Conservation (phyloP, 2,113 vertebrate species). For the Hiodon tergisus region DNA sequence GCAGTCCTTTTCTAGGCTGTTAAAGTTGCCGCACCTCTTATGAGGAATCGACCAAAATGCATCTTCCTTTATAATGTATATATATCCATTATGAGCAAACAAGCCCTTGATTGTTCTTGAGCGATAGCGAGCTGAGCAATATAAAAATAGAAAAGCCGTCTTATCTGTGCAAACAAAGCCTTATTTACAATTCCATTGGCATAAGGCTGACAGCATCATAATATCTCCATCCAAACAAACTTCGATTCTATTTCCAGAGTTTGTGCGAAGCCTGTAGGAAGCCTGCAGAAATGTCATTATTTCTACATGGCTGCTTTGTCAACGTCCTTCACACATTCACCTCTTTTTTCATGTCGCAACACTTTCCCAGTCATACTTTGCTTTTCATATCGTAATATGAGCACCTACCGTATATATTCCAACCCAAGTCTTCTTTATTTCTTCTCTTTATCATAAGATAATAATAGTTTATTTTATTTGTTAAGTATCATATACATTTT, state of each 20-base stretch:
- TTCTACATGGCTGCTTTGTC: background rate
- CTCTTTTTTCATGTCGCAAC: background rate
- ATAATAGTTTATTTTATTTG: no score
- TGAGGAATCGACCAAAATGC: no score
- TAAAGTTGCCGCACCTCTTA: no score
- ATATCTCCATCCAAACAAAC: background rate
- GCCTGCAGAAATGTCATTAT: background rate
- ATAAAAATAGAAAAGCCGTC: background rate
- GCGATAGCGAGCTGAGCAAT: background rate
- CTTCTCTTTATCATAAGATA: no score
- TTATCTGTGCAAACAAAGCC: conserved; percentile 12
- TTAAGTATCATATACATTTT: no score
- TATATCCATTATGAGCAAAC: no score
- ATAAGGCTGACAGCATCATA: background rate
- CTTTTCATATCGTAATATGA: background rate
- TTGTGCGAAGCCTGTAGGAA: background rate
- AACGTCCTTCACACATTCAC: background rate
- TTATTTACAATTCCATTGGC: background rate
- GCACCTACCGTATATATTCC: no score
- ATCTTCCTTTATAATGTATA: no score
- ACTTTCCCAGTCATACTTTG: background rate
- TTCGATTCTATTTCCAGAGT: background rate
- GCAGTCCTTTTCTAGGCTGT: no score
- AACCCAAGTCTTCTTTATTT: no score
- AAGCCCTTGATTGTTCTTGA: background rate